Conservation (phyloP, 2,888 invertebrate species). For the Crematogaster levior region DNA sequence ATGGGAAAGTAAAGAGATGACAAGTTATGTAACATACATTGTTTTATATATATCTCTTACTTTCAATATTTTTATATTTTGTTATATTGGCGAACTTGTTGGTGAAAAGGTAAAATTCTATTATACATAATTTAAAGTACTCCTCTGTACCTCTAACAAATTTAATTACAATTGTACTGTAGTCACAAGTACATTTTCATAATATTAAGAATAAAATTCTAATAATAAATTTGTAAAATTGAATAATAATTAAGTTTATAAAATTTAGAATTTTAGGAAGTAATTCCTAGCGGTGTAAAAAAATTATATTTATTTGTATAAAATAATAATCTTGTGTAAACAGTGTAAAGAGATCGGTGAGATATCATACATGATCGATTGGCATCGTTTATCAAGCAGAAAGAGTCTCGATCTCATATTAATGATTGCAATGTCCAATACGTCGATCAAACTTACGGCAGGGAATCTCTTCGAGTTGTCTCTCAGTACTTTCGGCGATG, state of each 20-base stretch:
- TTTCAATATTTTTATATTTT: conserved; percentile 70
- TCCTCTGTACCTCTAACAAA: not conserved
- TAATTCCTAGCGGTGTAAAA: not conserved
- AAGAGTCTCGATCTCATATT: conserved; percentile 68
- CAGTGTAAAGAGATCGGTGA: conserved; percentile 67
- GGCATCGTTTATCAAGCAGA: conserved; percentile 67
- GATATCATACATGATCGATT: conserved; percentile 70
- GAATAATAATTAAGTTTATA: no score
- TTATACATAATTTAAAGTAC: not conserved
- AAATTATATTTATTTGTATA: not conserved
- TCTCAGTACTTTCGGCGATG: conserved; percentile 72
- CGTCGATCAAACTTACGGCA: conserved; percentile 76
- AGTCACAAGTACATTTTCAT: not conserved
- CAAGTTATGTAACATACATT: conserved; percentile 38
- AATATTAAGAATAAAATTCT: not conserved
- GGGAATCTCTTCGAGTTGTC: conserved; percentile 78
- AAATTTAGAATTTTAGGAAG: not conserved
- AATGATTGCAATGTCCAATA: conserved; percentile 74
- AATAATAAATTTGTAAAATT: not conserved
- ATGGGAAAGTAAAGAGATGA: conserved; percentile 42
- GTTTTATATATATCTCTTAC: conserved; percentile 53
- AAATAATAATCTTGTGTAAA: not conserved
- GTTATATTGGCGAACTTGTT: conserved; percentile 71
- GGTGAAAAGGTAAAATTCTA: conserved; percentile 61
- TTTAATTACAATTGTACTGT: no score